Conservation (phyloP, 2,888 invertebrate genomes). For the Acronicta psi region DNA sequence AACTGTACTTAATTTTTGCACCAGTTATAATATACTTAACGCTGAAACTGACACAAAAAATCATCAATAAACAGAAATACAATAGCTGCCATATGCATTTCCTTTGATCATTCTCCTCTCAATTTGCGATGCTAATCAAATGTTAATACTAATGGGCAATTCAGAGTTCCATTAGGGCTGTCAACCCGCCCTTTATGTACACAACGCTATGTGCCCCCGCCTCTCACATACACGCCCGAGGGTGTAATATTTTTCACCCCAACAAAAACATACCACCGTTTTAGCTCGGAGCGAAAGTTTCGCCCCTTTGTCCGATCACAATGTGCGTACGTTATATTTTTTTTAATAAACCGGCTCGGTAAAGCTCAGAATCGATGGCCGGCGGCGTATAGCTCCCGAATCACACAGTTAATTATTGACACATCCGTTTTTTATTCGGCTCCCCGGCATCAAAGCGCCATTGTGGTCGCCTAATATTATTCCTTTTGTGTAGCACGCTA, state of each 20-base stretch:
- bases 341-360: constrained; percentile 74
- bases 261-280: constrained; percentile 76
- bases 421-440: constrained; percentile 85
- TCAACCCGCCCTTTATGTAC: constrained; percentile 52
- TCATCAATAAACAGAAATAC: constrained; percentile 16
- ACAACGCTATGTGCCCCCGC: constrained; percentile 57
- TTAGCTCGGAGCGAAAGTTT: constrained; percentile 68
- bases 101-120: constrained; percentile 38
- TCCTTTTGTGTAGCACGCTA: constrained; percentile 66
- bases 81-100: constrained; percentile 29
- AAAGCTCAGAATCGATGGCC: constrained; percentile 79
- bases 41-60: background rate
- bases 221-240: constrained; percentile 77
- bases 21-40: too few species aligned
- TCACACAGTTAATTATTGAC: constrained; percentile 88
- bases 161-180: constrained; percentile 61
- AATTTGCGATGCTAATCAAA: constrained; percentile 60
- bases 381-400: constrained; percentile 78
- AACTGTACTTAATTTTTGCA: too few species aligned
- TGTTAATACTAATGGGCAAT: constrained; percentile 66
- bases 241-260: constrained; percentile 88
- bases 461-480: constrained; percentile 80
- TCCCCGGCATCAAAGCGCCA: constrained; percentile 65
- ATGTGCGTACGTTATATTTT: constrained; percentile 72
- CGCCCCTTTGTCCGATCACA: constrained; percentile 78